phyloP scores from a whole-genome alignment of 92 coral and sea anemone species.

The Porites evermanni region DNA sequence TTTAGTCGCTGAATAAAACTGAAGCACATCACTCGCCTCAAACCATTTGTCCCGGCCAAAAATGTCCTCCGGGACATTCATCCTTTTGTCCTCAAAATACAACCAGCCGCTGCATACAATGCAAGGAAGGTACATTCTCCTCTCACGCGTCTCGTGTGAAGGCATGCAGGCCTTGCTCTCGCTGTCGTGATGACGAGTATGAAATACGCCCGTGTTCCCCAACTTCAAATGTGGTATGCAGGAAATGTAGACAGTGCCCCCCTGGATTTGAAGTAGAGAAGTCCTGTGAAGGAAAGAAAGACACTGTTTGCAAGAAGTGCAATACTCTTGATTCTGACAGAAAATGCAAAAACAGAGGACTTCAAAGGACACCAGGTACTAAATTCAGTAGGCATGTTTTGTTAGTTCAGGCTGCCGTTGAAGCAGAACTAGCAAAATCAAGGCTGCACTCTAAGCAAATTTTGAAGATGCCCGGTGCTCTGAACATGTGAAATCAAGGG shows the following conservation, averaged over 20 bases:
- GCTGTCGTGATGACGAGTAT: slow-evolving; percentile 24
- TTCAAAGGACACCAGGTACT: neutral
- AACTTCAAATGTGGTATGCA: slow-evolving; percentile 20
- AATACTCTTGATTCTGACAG: neutral
- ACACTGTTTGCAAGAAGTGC: slow-evolving; percentile 36
- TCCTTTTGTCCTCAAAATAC: neutral
- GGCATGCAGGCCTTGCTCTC: slow-evolving; percentile 32
- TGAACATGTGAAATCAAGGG: too few species aligned
- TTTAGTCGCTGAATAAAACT: slow-evolving; percentile 2
- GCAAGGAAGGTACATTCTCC: neutral
- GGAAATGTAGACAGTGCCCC: slow-evolving; percentile 18
- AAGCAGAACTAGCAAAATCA: neutral
- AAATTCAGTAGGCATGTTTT: neutral
- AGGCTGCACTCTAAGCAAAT: too few species aligned
- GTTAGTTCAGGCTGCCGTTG: neutral
- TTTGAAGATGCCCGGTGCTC: too few species aligned
- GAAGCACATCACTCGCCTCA: neutral
- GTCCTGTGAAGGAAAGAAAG: slow-evolving; percentile 21
- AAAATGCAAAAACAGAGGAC: neutral
- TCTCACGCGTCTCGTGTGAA: neutral
- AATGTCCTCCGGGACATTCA: slow-evolving; percentile 19
- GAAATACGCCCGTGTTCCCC: slow-evolving; percentile 2
- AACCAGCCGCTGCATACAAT: slow-evolving; percentile 9
- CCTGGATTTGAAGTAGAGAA: slow-evolving; percentile 18
- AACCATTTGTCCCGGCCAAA: neutral